Base-by-base conservation (phyloP, 2,888 invertebrate species). In the Polymixis lichenea region DNA sequence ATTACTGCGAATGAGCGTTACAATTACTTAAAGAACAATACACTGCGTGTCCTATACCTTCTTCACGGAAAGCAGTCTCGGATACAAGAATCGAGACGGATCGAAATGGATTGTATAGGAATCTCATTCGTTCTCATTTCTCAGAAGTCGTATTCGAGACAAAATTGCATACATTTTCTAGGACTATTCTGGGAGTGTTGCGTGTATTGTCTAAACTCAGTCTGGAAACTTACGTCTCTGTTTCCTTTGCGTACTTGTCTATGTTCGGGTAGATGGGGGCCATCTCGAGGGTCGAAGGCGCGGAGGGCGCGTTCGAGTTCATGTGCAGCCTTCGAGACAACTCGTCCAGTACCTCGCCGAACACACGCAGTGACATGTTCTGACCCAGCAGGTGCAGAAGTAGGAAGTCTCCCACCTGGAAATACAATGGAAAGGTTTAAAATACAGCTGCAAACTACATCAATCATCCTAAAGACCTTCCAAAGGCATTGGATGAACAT, bases 271-370 rank as follows among this genome's bases (percentile, higher is more conserved):
- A 98, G 80, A 98, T 98, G 9, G 98, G 98, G 75, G 98, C 98
- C 98, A 98, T 98, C 95, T 98, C 98, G 85, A 98, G 95, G 28
- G 98, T 98, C 72, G 98, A 98, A 0, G 98, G 98, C 5, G 98
- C 98, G 0, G 98, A 98, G 0, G 98, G 98, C 79, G 98, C 98
- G 91, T 98, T 98, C 88, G 98, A 98, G 69, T 98, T 97, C 84
- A 97, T 96, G 88, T 97, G 98, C 72, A 98, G 94, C 82, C 97
- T 97, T 80, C 97, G 97, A 66, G 98, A 97, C n/a, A 98, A 94
- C 90, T 98, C 98, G 86, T 98, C 98, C 89, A 98, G 91, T 83
- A 98, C 97, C 91, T 98, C 98, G 72, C 98, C 98, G 92, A 98
- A 98, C 62, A 98, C 97, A 93, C 98, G 97, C 91, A 98, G 97